Conservation (phyloP, 1,140 invertebrate genomes). For the Oedothorax gibbosus region DNA sequence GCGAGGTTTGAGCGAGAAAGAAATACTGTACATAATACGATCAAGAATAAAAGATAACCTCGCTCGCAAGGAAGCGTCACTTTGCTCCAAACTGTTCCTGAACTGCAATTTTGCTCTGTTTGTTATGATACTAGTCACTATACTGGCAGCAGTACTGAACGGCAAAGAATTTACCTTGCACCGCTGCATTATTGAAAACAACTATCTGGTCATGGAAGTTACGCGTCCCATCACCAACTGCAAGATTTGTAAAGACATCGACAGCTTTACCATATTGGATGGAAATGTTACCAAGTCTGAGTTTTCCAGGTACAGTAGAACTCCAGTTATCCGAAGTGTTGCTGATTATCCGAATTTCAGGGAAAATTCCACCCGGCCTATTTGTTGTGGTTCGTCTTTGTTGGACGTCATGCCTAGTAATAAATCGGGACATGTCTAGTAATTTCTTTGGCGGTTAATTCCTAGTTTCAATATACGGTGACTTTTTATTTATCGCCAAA, state of each 20-base stretch:
- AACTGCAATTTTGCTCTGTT: constrained; percentile 41
- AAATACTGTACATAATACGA: constrained; percentile 12
- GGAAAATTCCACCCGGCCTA: no score
- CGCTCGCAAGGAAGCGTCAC: background rate
- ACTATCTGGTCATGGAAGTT: constrained; percentile 86
- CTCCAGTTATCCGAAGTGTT: no score
- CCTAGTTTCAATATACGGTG: no score
- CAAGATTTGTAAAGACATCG: constrained; percentile 76
- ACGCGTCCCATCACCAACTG: constrained; percentile 85
- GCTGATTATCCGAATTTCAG: no score
- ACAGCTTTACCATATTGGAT: constrained; percentile 72
- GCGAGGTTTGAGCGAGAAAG: constrained; percentile 20
- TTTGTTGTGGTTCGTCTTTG: no score
- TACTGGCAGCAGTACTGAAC: constrained; percentile 37
- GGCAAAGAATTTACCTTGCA: constrained; percentile 35
- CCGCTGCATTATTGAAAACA: constrained; percentile 72
- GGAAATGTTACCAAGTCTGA: constrained; percentile 76
- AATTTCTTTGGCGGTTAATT: no score
- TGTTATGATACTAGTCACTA: constrained; percentile 14
- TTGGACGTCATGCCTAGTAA: no score
- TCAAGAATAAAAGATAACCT: constrained; percentile 1
- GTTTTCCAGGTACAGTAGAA: constrained; percentile 71
- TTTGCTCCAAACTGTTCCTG: constrained; percentile 26
- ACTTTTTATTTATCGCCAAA: no score
- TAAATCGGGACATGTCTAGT: no score